Evolutionary conservation across 2,888 invertebrate species (phyloP).

Genomic region (Scrobipalpa costella): DNA sequence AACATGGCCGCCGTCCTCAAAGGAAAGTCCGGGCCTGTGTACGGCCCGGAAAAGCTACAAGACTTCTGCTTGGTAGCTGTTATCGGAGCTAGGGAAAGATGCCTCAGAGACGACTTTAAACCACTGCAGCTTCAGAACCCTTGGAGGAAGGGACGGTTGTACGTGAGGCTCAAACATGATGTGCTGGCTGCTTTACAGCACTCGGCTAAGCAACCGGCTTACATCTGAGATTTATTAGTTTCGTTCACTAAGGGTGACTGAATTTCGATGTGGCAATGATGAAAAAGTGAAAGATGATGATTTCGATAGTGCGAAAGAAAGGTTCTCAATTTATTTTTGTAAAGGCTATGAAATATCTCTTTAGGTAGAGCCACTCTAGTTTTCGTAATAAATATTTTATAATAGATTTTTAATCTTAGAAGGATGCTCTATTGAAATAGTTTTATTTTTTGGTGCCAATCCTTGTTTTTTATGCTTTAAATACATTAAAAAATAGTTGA

Average conservation of each 20-base stretch:
- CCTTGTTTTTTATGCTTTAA: slow-evolving; percentile 66
- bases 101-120: slow-evolving; percentile 96
- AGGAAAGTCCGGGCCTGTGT: slow-evolving; percentile 91
- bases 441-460: slow-evolving; percentile 73
- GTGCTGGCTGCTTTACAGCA: slow-evolving; percentile 93
- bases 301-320: not conserved
- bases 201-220: slow-evolving; percentile 90
- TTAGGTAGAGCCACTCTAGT: slow-evolving; percentile 3
- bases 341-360: slow-evolving; percentile 27
- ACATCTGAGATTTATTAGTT: slow-evolving; percentile 61
- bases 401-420: slow-evolving; percentile 15
- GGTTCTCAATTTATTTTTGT: slow-evolving; percentile 25
- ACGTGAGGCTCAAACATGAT: slow-evolving; percentile 95
- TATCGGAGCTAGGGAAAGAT: slow-evolving; percentile 96
- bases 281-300: not conserved
- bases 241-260: not conserved
- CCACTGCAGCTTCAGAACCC: slow-evolving; percentile 96
- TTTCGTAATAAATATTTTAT: not conserved
- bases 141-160: slow-evolving; percentile 96
- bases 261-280: not conserved
- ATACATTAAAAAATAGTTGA: slow-evolving; percentile 57
- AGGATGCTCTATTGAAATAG: slow-evolving; percentile 26
- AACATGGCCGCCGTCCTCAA: slow-evolving; percentile 95
- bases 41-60: slow-evolving; percentile 89
- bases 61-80: slow-evolving; percentile 98